Base-by-base conservation (phyloP, 2,797 vertebrate species). In the Parambassis ranga region DNA sequence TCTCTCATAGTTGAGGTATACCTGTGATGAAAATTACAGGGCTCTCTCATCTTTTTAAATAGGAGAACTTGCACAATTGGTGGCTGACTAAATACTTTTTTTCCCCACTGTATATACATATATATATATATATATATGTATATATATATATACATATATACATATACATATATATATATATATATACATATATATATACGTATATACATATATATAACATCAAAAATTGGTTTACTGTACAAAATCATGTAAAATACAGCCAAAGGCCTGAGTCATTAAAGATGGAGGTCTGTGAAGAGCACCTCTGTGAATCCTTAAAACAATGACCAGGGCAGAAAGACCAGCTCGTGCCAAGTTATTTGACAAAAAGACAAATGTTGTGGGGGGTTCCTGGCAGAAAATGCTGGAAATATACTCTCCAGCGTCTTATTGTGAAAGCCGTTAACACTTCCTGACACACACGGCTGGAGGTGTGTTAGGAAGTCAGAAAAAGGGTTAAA, bases 391-490 rank as follows among this genome's bases (percentile, higher is more conserved):
- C 51, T 84, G 77, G 63, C 67, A 68, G 69, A 72, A 62, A 15
- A 16, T 0, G 11, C 55, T 82, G 84, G 75, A 84, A 83, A 83
- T 57, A 62, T 20, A 55, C 39, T 59, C 74, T 83, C 62, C 71
- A 75, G 69, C 71, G 49, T 75, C 73, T 60, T 63, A 63, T 76
- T 79, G 77, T 87, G 37, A 60, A 20, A 50, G 48, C 44, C 43
- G 36, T 51, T 77, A 68, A 60, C 57, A 67, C 58, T 68, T 64
- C 68, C 63, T 30, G 10, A 46, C 28, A 19, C 20, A 22, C 38
- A 63, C 18, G 30, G 52, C 38, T 36, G 65, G 46, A 48, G 58
- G 64, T 51, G 76, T 63, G 18, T 33, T 16, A 48, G 32, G 23
- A 23, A 53, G 18, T 11, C 5, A 3, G 10, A 52, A 41, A 31